phyloP scores from a whole-genome alignment of 2,888 invertebrate genomes.

The Peribatodes rhomboidaria region DNA sequence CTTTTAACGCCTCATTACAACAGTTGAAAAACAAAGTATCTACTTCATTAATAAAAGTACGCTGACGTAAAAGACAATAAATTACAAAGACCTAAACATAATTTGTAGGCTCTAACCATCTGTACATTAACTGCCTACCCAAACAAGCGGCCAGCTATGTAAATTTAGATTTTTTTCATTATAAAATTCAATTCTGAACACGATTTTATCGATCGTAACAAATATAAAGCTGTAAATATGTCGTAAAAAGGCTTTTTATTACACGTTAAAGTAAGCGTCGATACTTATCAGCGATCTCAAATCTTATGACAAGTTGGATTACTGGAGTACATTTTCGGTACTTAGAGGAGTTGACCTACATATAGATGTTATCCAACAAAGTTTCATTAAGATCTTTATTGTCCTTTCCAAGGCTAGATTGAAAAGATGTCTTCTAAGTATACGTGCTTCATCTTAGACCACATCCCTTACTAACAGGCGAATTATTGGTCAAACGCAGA shows the following conservation, averaged over 20 bases:
- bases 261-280: conserved; percentile 56
- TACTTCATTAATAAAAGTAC: conserved; percentile 21
- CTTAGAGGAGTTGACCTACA: background rate
- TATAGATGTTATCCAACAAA: no score
- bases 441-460: no score
- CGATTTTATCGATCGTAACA: conserved; percentile 54
- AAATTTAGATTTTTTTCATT: conserved; percentile 39
- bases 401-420: no score
- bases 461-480: no score
- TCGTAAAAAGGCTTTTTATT: conserved; percentile 58
- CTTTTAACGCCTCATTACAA: conserved; percentile 6
- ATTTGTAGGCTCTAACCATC: conserved; percentile 24
- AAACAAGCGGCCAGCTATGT: conserved; percentile 35
- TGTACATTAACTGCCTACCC: conserved; percentile 27
- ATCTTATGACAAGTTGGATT: conserved; percentile 29
- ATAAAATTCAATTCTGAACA: conserved; percentile 44
- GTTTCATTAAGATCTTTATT: background rate
- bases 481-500: no score
- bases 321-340: background rate
- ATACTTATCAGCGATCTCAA: conserved; percentile 58
- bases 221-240: conserved; percentile 61
- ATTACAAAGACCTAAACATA: conserved; percentile 20
- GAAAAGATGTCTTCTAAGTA: no score
- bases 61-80: conserved; percentile 21
- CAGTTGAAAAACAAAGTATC: conserved; percentile 8